Base-by-base conservation (phyloP, 2,888 invertebrate genomes). In the Nymphalis urticae region DNA sequence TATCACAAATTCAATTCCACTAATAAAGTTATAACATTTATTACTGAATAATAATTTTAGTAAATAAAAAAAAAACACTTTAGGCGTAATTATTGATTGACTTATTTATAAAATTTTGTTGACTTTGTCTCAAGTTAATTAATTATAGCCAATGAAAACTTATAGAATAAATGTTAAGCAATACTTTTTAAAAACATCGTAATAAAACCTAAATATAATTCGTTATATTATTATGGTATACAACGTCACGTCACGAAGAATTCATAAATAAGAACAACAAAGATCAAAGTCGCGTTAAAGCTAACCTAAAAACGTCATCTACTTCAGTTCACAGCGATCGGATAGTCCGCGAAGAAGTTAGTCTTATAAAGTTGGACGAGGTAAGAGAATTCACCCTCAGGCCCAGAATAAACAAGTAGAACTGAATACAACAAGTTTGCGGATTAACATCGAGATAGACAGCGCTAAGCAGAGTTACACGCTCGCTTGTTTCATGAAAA, bases 371-470 rank as follows among this genome's bases (percentile, higher is more conserved):
- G 79, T 83, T 78, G 69, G 66, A 54, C 62, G 65, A 68, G 67
- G 59, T 53, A 62, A 69, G 64, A 70, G 64, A 72, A 72, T 68
- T 72, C 59, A 48, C 81, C 82, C 80, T 77, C 76, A 74, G 78
- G 84, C 76, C 75, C 69, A 75, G 76, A 79, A 83, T 79, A 84
- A 81, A 82, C 80, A 80, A 78, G 66, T 68, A 72, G 70, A 75
- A 75, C 72, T 65, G 70, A 75, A 75, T 73, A 75, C 68, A 67
- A 66, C 62, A 75, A 75, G 71, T 77, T 76, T 74, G 72, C 65
- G 66, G 71, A 59, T 64, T 71, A 69, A 66, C 71, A 66, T 64
- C 54, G 27, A 68, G 60, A 62, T 65, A 70, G 53, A 70, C 53
- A 65, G 48, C 64, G 51, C 67, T 50, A 63, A 50, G 50, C 51